Conservation (phyloP, 2,888 invertebrate species). For the Slavum lentiscoides region DNA sequence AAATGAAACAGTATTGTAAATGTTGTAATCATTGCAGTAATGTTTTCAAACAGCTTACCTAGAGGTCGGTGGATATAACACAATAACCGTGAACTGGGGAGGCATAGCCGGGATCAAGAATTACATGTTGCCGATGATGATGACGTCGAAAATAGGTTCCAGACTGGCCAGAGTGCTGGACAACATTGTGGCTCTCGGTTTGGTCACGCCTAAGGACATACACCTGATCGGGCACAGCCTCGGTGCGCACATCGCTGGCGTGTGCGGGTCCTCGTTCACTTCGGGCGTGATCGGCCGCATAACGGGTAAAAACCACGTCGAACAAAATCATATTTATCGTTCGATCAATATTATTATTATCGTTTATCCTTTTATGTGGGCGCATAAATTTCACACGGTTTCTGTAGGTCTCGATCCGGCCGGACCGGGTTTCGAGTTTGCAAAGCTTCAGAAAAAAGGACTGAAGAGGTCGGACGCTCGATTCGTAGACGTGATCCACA, state of each 20-base stretch:
- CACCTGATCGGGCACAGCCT: conserved; percentile 55
- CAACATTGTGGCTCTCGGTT: conserved; percentile 66
- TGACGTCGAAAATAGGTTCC: conserved; percentile 70
- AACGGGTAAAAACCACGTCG: conserved; percentile 43
- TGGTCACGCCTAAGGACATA: conserved; percentile 64
- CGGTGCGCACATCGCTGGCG: conserved; percentile 53
- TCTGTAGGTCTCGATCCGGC: conserved; percentile 52
- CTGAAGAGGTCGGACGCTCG: conserved; percentile 64
- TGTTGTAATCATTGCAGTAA: neutral
- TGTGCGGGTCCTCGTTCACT: conserved; percentile 24
- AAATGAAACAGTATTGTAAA: too few species aligned
- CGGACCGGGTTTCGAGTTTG: conserved; percentile 47
- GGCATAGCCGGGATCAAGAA: conserved; percentile 69
- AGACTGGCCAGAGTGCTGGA: conserved; percentile 68
- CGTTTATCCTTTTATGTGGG: too few species aligned
- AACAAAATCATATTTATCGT: too few species aligned
- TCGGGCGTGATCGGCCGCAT: conserved; percentile 39
- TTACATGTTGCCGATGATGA: conserved; percentile 74
- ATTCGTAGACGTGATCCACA: conserved; percentile 70
- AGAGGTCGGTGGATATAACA: conserved; percentile 67
- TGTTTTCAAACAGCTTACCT: conserved; percentile 31
- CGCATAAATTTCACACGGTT: too few species aligned
- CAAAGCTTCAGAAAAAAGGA: neutral
- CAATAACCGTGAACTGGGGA: conserved; percentile 78
- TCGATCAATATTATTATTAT: too few species aligned